Base-by-base conservation (phyloP, 2,113 vertebrate genomes). In the Porphyrio hochstetteri region DNA sequence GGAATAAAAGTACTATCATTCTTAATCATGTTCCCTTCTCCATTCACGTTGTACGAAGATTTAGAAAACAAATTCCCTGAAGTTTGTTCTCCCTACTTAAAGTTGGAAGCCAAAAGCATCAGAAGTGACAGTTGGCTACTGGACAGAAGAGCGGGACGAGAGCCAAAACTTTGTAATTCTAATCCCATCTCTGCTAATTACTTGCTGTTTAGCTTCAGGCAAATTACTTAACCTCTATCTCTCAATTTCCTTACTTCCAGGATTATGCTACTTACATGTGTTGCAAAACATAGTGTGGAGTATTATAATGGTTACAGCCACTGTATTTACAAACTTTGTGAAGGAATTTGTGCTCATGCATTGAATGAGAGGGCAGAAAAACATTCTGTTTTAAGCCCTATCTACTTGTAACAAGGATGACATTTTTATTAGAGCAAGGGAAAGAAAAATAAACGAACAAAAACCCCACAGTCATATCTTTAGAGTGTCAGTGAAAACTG, bases 131-230 rank as follows among this genome's bases (percentile, higher is more conserved):
- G 42, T 13, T 92, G 82, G 78, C 74, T 77, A 57, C 25, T 35
- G 55, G 67, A 88, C 67, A 85, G 40, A 92, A 63, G 7, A 83
- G n/a, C 84, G 16, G 28, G 60, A 48, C 3, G 7, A 77, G 52
- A 90, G 90, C 57, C 90, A 92, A 90, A 96, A 88, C 23, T 78
- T 63, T 59, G 27, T 82, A 86, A 85, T 86, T 83, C 59, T 91
- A 94, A 96, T 93, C 38, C 88, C 56, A 72, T 60, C 81, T 90
- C 82, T 91, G 61, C 61, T 95, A 94, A 92, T 36, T 90, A 69
- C n/a, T 86, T 84, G 20, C 12, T 81, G 35, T 55, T 89, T 82
- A 90, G 69, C 79, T 86, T 90, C 71, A 91, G 95, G 93, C 50
- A 93, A 90, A 88, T 92, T 83, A 93, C 60, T 89, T 95, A 88